Conservation (phyloP, 2,113 vertebrate genomes). For the Bos taurus region ARS-UCD2.0 NC_037331.1:84769501-84770000, state of each 20-base stretch:
- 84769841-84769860: not conserved
- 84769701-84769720: not conserved
- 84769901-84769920: not conserved
- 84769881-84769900: not conserved
- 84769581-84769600: not conserved
- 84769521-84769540: not conserved
- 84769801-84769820: not conserved
- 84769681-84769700: not conserved
- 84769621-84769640: not conserved
- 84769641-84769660: not conserved
- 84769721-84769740: not conserved
- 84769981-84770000: not conserved
- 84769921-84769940: not conserved
- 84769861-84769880: not conserved
- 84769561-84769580: slow-evolving; percentile 20
- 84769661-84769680: not conserved
- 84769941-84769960: not conserved
- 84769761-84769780: not conserved
- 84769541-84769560: not conserved
- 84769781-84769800: not conserved
- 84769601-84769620: not conserved
- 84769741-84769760: not conserved
- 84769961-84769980: slow-evolving; percentile 22
- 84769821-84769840: not conserved
- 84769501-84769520: not conserved